Base-by-base conservation (phyloP, 2,888 invertebrate genomes). In the Epirrhoe tristata region DNA sequence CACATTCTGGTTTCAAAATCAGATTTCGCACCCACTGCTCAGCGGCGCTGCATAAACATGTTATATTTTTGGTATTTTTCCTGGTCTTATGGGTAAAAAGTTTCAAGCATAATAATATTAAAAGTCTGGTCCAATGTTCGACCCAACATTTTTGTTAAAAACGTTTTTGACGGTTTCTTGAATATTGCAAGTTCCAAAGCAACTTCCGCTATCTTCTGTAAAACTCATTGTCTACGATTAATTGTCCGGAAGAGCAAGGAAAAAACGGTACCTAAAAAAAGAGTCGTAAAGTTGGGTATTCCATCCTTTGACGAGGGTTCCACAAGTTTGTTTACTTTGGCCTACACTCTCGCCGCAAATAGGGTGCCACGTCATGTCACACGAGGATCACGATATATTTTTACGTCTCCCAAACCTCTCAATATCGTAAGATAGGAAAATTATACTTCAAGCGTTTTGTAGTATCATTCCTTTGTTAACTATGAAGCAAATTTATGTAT, bases 321-420 rank as follows among this genome's bases (percentile, higher is more conserved):
- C 57, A 69, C 62, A 54, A 68, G 68, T 72, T 71, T 75, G 71
- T 75, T 71, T 75, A 72, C 72, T 65, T 71, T 72, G 66, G 67
- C 67, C 59, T 69, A 66, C 32, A 48, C 67, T 59, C 67, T 62
- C 53, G 61, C 56, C 59, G 71, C 71, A 74, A 74, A 72, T 69
- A 74, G 55, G 67, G 50, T 65, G 63, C 56, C 64, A 59, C 43
- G 51, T 52, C 52, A 43, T 43, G 48, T 54, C 54, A 54, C 66
- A 55, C 55, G 54, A 60, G 32, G 54, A 67, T 69, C 55, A 58
- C 61, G 61, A 59, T 71, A 63, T 53, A 62, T 61, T 58, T 62
- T 64, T 46, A 34, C 39, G 48, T 57, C 17, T 59, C 24, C 32
- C n/a, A 48, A 66, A 46, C 24, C 36, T 36, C 24, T 32, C 53